phyloP scores from a whole-genome alignment of 2,113 vertebrate species.

The Nothoprocta perdicaria region DNA sequence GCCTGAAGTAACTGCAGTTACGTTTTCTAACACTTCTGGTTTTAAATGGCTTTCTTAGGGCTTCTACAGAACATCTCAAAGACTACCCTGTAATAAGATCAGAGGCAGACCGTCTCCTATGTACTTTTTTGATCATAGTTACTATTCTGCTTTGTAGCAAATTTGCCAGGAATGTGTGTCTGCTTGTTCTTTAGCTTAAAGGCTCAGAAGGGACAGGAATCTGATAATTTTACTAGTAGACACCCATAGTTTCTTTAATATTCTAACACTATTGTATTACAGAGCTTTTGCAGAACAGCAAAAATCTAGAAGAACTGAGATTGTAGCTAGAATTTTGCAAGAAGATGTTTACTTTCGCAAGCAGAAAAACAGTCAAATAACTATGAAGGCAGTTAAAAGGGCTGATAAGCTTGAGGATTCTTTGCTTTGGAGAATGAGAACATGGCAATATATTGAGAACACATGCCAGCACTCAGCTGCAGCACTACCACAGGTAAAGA shows the following conservation, averaged over 20 bases:
- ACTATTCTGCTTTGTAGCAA: neutral
- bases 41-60: neutral
- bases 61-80: neutral
- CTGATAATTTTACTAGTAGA: neutral
- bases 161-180: neutral
- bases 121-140: neutral
- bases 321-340: conserved; percentile 79
- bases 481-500: neutral
- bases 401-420: neutral
- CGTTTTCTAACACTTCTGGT: neutral
- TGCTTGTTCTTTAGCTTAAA: neutral
- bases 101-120: neutral
- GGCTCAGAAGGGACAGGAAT: neutral
- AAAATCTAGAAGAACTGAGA: conserved; percentile 81
- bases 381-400: neutral
- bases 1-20: neutral
- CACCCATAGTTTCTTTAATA: neutral
- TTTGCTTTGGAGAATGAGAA: conserved; percentile 36
- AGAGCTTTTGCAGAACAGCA: conserved; percentile 84
- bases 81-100: neutral
- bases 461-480: neutral
- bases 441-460: conserved; percentile 68
- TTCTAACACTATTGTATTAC: conserved; percentile 44
- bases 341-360: conserved; percentile 75
- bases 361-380: conserved; percentile 23